A percentile compares a stretch with the other conserved stretches of the same genome.
Evolutionary conservation across 2,797 vertebrate species (phyloP).

Genomic region (Eulemur rubriventer): DNA sequence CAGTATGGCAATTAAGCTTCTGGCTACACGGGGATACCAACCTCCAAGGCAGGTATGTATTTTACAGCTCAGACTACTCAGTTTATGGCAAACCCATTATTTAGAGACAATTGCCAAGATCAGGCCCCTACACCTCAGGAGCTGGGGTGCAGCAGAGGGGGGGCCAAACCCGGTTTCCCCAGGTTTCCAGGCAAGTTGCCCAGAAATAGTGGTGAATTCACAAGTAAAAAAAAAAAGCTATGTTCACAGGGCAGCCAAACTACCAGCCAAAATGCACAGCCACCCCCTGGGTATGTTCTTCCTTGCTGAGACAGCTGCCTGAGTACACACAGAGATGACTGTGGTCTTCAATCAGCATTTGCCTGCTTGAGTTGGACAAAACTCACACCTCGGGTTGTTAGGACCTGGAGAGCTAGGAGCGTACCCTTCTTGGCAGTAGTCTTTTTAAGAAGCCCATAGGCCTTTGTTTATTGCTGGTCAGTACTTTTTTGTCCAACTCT

Average conservation of each 20-base stretch:
- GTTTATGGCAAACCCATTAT: not conserved
- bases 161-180: not conserved
- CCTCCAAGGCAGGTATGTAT: not conserved
- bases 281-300: not conserved
- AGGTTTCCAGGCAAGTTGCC: conserved; percentile 1
- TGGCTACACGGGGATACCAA: not conserved
- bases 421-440: fast-evolving
- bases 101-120: not conserved
- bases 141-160: not conserved
- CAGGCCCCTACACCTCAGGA: not conserved
- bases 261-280: not conserved
- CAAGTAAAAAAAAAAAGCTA: not conserved
- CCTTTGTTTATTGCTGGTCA: not conserved
- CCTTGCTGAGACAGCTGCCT: not conserved
- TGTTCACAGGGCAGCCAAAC: not conserved
- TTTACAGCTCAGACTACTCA: not conserved
- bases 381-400: not conserved
- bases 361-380: not conserved
- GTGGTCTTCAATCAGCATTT: not conserved
- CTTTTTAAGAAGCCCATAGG: not conserved
- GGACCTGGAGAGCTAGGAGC: not conserved
- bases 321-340: not conserved
- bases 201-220: not conserved
- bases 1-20: not conserved
- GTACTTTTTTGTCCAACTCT: not conserved